These are phyloP conservation scores for Gymnoscopelus braueri DNA, from an alignment of 2,797 vertebrate genomes.

Conservation along the genomic window DNA sequence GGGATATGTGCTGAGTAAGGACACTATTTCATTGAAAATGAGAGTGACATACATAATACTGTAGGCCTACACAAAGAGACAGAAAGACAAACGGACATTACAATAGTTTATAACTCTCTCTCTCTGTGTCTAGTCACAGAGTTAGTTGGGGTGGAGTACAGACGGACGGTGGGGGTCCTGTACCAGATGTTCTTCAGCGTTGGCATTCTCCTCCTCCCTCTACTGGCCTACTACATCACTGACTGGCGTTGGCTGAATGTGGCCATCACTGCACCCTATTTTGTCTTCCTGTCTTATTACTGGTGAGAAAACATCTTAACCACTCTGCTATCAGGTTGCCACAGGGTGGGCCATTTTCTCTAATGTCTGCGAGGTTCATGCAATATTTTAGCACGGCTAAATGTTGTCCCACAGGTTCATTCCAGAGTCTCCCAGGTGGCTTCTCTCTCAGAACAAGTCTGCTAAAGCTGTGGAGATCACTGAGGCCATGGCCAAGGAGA, in stretches of 20 bases:
- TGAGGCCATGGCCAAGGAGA: constrained; percentile 88
- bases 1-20: constrained; percentile 92
- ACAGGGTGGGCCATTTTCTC: no score
- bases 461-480: constrained; percentile 86
- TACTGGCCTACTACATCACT: constrained; percentile 89
- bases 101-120: no score
- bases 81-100: no score
- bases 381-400: no score
- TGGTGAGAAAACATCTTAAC: constrained; percentile 81
- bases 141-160: constrained; percentile 91
- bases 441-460: constrained; percentile 89
- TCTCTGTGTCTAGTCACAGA: constrained; percentile 86
- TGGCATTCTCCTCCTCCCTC: constrained; percentile 91
- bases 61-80: no score
- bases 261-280: constrained; percentile 88
- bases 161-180: constrained; percentile 88
- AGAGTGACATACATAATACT: no score
- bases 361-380: no score
- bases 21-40: background rate
- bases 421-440: constrained; percentile 96
- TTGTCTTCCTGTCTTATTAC: constrained; percentile 92
- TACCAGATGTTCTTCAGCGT: constrained; percentile 95
- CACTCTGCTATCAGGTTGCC: no score
- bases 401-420: constrained; percentile 83
- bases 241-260: constrained; percentile 94